Base-by-base conservation (phyloP, 2,888 invertebrate species). In the Axea sp. region DNA sequence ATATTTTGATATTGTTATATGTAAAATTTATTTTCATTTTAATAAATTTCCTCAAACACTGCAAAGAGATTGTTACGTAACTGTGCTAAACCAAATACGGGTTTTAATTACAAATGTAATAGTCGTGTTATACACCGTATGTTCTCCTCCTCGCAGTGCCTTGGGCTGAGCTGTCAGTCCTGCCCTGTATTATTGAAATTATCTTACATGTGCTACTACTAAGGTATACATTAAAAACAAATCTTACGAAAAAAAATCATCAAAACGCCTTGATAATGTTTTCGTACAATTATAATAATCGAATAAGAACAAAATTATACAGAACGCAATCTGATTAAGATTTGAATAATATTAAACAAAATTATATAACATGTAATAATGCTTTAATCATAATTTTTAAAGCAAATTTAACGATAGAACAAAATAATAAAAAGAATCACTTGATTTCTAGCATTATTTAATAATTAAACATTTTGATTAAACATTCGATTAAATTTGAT, bases 71-170 rank as follows among this genome's bases (percentile, higher is more conserved):
- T 68, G 35, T 51, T 59, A 7, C 41, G 28, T 43, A 41, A 68
- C 45, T 41, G 11, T 43, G 64, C 37, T 47, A 64, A 51, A 43
- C 64, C 51, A 59, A 51, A 59, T 49, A 47, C 51, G 26, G 37
- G 31, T 72, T 64, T 71, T 57, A 71, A 71, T 57, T 59, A 65
- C 72, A 51, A 64, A 64, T 59, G 51, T 57, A 57, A 65, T 59
- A 72, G 43, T 51, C 43, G 24, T 65, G 59, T 59, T 37, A 17
- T 51, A 57, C 51, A 45, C 26, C 64, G 41, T 41, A 43, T 57
- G 49, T 57, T 64, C n/a, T n/a, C n/a, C n/a, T n/a, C 22, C 49
- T 30, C 30, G 37, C 12, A 14, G 17, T 43, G 41, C 57, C 57
- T 55, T 22, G 31, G 62, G 57, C 49, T 49, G 14, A 35, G 35